Base-by-base conservation (phyloP, 2,888 invertebrate genomes). In the Dicycla oo region DNA sequence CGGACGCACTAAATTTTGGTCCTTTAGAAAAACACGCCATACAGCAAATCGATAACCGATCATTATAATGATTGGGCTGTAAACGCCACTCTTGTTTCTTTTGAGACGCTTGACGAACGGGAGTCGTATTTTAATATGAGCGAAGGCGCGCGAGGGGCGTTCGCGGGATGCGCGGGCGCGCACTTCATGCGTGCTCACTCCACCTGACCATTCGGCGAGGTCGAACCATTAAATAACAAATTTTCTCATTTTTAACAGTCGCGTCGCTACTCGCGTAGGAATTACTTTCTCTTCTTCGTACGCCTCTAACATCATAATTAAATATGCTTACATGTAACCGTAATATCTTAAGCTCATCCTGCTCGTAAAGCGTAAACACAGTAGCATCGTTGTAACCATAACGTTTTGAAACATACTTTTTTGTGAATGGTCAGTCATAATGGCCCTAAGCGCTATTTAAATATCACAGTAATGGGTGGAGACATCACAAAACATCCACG, bases 11-110 rank as follows among this genome's bases (percentile, higher is more conserved):
- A 92, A 94, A 94, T 91, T 94, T 93, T 91, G 92, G 93, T 94
- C 94, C 94, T 94, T 94, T 92, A 91, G 90, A 93, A 91, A 90
- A 92, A 92, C 94, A 94, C 94, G 95, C 94, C 88, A 94, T 90
- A 92, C 92, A 91, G 87, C 91, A 93, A 95, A 95, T 95, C 95
- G 95, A 95, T 95, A 93, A 94, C 94, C 94, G 91, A 91, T 95
- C 94, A 95, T 95, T 95, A 95, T 93, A 95, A 95, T 95, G 95
- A 95, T 95, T 95, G 94, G 90, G 86, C 94, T 89, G 92, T 94
- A 94, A 94, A 93, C 93, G 93, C 91, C 89, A 92, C 89, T 93
- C 89, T 92, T 92, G 91, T 90, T 92, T 87, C 86, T 92, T 94
- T 94, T 91, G 85, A 90, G 89, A 86, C 85, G 90, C 88, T 93